Evolutionary conservation across 2,888 invertebrate species (phyloP).

Genomic region (Stratiomys singularior): DNA sequence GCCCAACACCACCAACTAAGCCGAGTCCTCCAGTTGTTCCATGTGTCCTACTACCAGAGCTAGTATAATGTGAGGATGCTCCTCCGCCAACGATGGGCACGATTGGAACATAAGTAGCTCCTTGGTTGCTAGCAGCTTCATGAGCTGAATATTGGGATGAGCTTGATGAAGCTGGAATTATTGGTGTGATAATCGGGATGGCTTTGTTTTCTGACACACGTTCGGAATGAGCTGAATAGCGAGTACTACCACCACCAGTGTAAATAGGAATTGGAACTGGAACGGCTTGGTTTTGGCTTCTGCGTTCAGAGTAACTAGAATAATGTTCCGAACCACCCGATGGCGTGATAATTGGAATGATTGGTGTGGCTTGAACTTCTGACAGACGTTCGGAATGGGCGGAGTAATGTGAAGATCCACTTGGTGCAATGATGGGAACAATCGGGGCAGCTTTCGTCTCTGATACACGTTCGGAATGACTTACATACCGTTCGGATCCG

Average conservation of each 20-base stretch:
- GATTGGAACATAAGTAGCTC: slow-evolving; percentile 31
- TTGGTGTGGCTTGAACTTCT: slow-evolving; percentile 44
- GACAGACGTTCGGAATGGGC: slow-evolving; percentile 49
- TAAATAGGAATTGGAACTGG: slow-evolving; percentile 55
- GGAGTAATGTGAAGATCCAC: slow-evolving; percentile 35
- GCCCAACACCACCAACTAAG: slow-evolving; percentile 53
- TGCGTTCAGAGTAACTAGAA: slow-evolving; percentile 47
- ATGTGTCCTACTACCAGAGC: background rate
- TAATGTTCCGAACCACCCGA: slow-evolving; percentile 43
- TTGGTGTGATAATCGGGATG: slow-evolving; percentile 35
- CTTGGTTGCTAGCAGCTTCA: slow-evolving; percentile 23
- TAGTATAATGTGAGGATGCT: slow-evolving; percentile 1
- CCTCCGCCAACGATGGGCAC: slow-evolving; percentile 34
- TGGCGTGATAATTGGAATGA: slow-evolving; percentile 41
- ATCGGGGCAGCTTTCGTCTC: slow-evolving; percentile 38
- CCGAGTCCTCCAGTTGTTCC: slow-evolving; percentile 40
- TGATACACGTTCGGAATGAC: slow-evolving; percentile 45
- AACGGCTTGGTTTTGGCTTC: slow-evolving; percentile 54
- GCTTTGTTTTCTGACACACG: slow-evolving; percentile 28
- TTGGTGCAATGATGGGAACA: slow-evolving; percentile 42
- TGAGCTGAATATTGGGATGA: slow-evolving; percentile 33
- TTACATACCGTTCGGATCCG: slow-evolving; percentile 45
- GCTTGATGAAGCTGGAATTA: slow-evolving; percentile 37
- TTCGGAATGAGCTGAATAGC: slow-evolving; percentile 50
- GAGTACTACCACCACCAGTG: slow-evolving; percentile 47